Conservation (phyloP, 2,113 vertebrate genomes). For the Promerops cafer region DNA sequence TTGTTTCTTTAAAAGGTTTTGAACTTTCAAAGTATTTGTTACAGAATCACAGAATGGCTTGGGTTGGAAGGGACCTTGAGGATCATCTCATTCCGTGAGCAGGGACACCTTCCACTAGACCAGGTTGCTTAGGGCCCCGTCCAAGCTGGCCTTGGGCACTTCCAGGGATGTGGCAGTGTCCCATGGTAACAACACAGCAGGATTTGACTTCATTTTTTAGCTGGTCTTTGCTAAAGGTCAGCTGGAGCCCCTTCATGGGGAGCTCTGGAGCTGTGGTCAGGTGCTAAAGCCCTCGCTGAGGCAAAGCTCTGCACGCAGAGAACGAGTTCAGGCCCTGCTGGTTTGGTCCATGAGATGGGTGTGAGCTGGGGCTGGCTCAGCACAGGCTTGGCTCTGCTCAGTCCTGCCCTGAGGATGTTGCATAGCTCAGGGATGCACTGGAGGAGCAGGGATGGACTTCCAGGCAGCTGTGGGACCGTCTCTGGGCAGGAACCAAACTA, state of each 20-base stretch:
- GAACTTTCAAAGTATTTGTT: background rate
- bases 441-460: background rate
- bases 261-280: background rate
- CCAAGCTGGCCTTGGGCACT: background rate
- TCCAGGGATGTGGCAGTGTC: background rate
- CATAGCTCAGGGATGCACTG: background rate
- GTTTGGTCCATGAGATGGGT: background rate
- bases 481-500: background rate
- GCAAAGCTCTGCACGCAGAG: background rate
- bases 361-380: background rate
- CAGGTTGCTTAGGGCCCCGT: background rate
- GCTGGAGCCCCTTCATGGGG: background rate
- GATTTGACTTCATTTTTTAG: background rate
- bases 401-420: background rate
- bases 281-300: background rate
- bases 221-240: background rate
- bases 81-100: background rate
- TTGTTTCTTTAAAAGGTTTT: background rate
- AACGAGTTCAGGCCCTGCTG: background rate
- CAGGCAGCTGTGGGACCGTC: background rate
- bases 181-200: background rate
- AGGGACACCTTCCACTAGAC: background rate
- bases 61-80: background rate
- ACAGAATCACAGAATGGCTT: background rate
- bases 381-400: background rate